Evolutionary conservation across 2,113 vertebrate genomes (phyloP).

Genomic region (Cromileptes altivelis): DNA sequence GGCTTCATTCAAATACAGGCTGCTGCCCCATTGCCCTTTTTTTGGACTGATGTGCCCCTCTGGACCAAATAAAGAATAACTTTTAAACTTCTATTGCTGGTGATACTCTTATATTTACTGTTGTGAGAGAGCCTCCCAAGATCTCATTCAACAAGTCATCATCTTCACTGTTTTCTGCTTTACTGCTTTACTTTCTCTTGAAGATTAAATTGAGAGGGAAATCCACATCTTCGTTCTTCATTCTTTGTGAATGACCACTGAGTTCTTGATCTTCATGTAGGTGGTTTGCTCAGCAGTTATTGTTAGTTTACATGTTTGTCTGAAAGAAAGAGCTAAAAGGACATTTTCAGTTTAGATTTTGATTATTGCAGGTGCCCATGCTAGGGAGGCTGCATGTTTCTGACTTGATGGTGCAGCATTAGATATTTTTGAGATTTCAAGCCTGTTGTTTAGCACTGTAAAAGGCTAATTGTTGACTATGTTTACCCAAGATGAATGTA

Average conservation of each 20-base stretch:
- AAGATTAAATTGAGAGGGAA: neutral
- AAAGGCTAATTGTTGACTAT: neutral
- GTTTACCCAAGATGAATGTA: neutral
- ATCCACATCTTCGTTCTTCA: neutral
- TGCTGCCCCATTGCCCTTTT: neutral
- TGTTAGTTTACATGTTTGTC: neutral
- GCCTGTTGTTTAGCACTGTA: neutral
- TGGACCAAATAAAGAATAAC: neutral
- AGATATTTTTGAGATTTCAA: neutral
- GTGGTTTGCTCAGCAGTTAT: neutral
- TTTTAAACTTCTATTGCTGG: neutral
- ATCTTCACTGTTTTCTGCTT: neutral
- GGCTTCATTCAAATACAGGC: conserved; percentile 36
- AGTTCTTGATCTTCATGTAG: neutral
- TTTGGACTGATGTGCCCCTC: neutral
- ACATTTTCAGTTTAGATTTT: neutral
- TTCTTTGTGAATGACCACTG: neutral
- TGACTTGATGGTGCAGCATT: neutral
- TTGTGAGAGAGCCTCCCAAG: neutral
- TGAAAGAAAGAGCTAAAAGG: neutral
- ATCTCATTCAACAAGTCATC: neutral
- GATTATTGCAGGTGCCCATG: neutral
- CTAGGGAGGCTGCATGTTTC: neutral
- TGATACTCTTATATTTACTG: neutral
- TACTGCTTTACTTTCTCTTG: neutral